Conservation (phyloP, 2,888 invertebrate species). For the Eudasyphora cyanicolor region DNA sequence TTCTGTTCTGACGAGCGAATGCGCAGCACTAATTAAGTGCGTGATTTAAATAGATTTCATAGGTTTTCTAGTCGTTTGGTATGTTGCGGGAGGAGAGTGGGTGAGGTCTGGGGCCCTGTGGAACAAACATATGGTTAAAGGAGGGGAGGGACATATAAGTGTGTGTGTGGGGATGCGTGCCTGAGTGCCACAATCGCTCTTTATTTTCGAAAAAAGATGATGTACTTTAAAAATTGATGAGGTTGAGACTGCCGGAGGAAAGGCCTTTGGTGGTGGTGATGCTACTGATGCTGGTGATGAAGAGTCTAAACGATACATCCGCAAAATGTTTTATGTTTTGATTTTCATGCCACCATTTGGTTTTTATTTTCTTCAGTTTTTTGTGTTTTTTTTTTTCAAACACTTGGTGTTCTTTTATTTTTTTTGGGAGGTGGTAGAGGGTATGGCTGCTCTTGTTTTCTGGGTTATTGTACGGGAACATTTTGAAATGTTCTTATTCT, state of each 20-base stretch:
- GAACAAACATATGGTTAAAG: not conserved
- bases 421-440: not conserved
- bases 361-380: slow-evolving; percentile 36
- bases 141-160: not conserved
- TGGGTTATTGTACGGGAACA: slow-evolving; percentile 28
- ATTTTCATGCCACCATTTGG: slow-evolving; percentile 32
- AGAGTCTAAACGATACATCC: slow-evolving; percentile 54
- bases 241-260: slow-evolving; percentile 32
- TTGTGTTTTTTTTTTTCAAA: not conserved
- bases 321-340: slow-evolving; percentile 56
- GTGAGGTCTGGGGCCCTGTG: not conserved
- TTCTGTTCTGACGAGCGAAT: slow-evolving; percentile 11
- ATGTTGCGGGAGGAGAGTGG: not conserved
- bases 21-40: slow-evolving; percentile 63
- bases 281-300: not conserved
- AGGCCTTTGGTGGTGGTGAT: not conserved
- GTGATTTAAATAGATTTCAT: slow-evolving; percentile 64
- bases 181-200: not conserved
- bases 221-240: slow-evolving; percentile 57
- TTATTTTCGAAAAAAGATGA: not conserved
- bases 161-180: not conserved
- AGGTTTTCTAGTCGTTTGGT: slow-evolving; percentile 37
- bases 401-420: not conserved
- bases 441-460: too few species aligned
- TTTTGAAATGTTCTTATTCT: slow-evolving; percentile 49